These are phyloP conservation scores for Scomber scombrus DNA, from an alignment of 2,113 vertebrate genomes.

Conservation along the genomic window DNA sequence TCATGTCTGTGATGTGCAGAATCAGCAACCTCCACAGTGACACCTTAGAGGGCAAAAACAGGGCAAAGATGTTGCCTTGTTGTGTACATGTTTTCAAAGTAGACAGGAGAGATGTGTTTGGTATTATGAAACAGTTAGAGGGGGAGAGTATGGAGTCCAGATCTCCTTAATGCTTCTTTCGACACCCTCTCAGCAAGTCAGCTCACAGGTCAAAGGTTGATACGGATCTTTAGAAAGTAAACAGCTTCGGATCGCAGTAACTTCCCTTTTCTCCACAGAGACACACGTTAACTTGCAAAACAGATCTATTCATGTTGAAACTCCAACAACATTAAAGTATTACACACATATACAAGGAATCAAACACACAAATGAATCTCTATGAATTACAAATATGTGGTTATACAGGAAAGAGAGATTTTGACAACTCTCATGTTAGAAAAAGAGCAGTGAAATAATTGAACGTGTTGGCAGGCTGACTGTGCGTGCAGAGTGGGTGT, in stretches of 20 bases:
- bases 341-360: not conserved
- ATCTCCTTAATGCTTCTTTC: constrained; percentile 14
- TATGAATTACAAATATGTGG: not conserved
- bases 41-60: not conserved
- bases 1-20: constrained; percentile 25
- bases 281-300: not conserved
- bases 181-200: constrained; percentile 44
- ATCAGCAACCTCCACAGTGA: not conserved
- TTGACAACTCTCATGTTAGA: constrained; percentile 28
- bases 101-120: constrained; percentile 10
- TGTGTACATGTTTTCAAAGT: not conserved
- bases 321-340: not conserved
- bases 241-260: constrained; percentile 25
- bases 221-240: constrained; percentile 48
- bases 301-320: not conserved
- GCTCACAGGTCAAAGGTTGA: constrained; percentile 59
- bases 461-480: constrained; percentile 37
- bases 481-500: constrained; percentile 51
- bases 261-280: constrained; percentile 6
- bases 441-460: constrained; percentile 46
- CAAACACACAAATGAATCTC: not conserved
- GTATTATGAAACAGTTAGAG: not conserved
- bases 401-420: not conserved
- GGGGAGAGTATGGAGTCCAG: not conserved
- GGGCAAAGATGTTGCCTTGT: not conserved